A percentile compares a stretch with the other conserved stretches of the same genome.
Evolutionary conservation across 2,888 invertebrate species (phyloP).

Genomic region (Troilus luridus): DNA sequence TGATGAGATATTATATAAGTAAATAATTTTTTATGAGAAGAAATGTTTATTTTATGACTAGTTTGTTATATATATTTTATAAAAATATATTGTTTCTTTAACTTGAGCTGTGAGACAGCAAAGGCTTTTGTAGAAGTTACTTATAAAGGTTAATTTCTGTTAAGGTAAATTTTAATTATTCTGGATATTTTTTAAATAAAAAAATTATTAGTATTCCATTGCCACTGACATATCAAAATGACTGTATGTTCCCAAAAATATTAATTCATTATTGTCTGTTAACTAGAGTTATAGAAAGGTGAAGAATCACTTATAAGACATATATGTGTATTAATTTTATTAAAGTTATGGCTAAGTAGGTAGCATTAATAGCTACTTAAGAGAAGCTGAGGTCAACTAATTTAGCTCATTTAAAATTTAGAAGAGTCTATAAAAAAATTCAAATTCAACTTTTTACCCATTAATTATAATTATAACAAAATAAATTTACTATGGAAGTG

Average conservation of each 20-base stretch:
- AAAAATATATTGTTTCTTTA: constrained; percentile 45
- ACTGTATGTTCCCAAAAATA: not conserved
- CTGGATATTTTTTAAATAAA: not conserved
- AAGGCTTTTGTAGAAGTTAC: constrained; percentile 22
- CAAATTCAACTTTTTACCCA: not conserved
- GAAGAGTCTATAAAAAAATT: not conserved
- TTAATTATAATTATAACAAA: not conserved
- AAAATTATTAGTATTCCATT: not conserved
- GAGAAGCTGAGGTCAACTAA: not conserved
- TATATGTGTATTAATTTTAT: not conserved
- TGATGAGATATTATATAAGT: constrained; percentile 66
- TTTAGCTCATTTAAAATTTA: not conserved
- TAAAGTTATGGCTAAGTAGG: not conserved
- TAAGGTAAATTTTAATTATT: not conserved
- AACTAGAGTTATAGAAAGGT: not conserved
- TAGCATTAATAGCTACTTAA: not conserved
- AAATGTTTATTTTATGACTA: constrained; percentile 43
- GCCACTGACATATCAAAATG: not conserved
- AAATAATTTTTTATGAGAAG: constrained; percentile 50
- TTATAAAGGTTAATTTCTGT: constrained; percentile 12
- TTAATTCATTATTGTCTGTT: not conserved
- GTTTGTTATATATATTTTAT: constrained; percentile 29
- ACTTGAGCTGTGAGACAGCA: constrained; percentile 33
- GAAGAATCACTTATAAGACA: not conserved
- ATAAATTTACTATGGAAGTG: not conserved